Evolutionary conservation across 2,113 vertebrate species (phyloP).

Genomic region (Leiothrix lutea): DNA sequence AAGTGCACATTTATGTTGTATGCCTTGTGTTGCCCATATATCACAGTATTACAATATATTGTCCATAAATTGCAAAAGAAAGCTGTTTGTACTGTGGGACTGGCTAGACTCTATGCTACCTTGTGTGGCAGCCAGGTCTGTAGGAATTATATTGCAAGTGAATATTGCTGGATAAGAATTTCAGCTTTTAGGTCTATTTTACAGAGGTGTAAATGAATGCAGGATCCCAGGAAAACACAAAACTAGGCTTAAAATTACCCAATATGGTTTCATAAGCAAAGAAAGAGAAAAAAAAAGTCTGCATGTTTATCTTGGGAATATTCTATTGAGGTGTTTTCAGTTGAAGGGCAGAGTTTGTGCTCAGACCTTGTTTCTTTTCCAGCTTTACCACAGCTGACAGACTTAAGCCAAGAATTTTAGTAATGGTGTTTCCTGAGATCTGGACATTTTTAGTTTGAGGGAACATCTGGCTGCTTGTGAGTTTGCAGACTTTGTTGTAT

Average conservation of each 20-base stretch:
- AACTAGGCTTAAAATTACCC: not conserved
- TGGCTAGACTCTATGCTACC: not conserved
- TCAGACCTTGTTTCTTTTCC: constrained; percentile 33
- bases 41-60: not conserved
- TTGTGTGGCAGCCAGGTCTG: not conserved
- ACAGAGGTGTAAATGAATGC: not conserved
- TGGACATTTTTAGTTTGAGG: not conserved
- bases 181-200: not conserved
- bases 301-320: not conserved
- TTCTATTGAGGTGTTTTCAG: not conserved
- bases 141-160: not conserved
- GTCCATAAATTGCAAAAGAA: not conserved
- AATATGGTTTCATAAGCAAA: not conserved
- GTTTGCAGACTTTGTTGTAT: constrained; percentile 17
- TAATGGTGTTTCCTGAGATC: constrained; percentile 48
- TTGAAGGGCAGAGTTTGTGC: constrained; percentile 13
- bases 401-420: constrained; percentile 33
- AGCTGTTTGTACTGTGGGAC: not conserved
- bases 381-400: not conserved
- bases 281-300: not conserved
- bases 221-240: not conserved
- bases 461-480: constrained; percentile 46
- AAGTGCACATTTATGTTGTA: not conserved
- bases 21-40: not conserved
- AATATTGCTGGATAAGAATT: not conserved